These are phyloP conservation scores for Emesis furor DNA, from an alignment of 2,888 invertebrate species.

Conservation along the genomic window DNA sequence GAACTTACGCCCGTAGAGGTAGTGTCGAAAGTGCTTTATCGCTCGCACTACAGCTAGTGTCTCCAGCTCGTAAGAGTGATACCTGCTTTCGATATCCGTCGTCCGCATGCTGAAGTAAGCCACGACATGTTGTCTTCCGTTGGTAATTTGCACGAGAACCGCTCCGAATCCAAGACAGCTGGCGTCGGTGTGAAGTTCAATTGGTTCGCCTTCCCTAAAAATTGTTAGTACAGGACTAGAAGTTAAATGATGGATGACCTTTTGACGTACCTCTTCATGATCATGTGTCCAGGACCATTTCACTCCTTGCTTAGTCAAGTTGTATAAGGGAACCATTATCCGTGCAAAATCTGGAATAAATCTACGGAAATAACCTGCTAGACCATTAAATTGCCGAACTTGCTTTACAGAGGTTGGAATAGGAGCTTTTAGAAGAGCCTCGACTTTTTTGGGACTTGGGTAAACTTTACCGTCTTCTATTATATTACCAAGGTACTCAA, in stretches of 20 bases:
- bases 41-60: slow-evolving; percentile 64
- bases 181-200: slow-evolving; percentile 31
- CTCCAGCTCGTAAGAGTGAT: slow-evolving; percentile 48
- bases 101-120: slow-evolving; percentile 11
- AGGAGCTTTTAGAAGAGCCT: slow-evolving; percentile 48
- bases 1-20: slow-evolving; percentile 56
- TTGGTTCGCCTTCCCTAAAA: slow-evolving; percentile 44
- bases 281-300: slow-evolving; percentile 46
- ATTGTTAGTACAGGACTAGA: slow-evolving; percentile 60
- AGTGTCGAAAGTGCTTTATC: slow-evolving; percentile 48
- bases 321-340: slow-evolving; percentile 49
- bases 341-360: slow-evolving; percentile 53
- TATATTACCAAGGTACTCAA: slow-evolving; percentile 68
- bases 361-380: slow-evolving; percentile 58
- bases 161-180: slow-evolving; percentile 69
- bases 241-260: slow-evolving; percentile 60
- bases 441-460: slow-evolving; percentile 69
- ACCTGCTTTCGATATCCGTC: slow-evolving; percentile 35
- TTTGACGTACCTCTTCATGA: slow-evolving; percentile 36
- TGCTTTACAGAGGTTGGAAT: slow-evolving; percentile 63
- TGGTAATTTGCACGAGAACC: slow-evolving; percentile 20
- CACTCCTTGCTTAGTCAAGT: slow-evolving; percentile 42
- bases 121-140: background rate
- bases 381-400: slow-evolving; percentile 70
- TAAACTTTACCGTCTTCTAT: slow-evolving; percentile 61